phyloP scores from a whole-genome alignment of 2,888 invertebrate genomes.

The Frankliniella intonsa region DNA sequence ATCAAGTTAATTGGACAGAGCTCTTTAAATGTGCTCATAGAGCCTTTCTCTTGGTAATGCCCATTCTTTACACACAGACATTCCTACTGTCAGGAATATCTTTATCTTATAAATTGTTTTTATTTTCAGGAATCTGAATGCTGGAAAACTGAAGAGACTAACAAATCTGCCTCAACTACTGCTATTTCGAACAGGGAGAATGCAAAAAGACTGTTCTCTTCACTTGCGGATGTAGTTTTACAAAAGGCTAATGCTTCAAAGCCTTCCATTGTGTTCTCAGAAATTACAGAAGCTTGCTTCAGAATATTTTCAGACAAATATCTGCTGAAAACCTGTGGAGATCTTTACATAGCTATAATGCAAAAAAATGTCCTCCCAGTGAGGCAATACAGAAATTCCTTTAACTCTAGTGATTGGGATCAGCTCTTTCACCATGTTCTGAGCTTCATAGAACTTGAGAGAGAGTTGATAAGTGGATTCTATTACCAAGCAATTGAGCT shows the following conservation, averaged over 20 bases:
- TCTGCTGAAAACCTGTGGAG: background rate
- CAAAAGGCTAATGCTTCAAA: background rate
- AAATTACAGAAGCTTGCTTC: background rate
- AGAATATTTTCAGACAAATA: background rate
- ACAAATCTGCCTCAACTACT: background rate
- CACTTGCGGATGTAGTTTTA: background rate
- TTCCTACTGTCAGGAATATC: constrained; percentile 11
- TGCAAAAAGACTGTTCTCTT: background rate
- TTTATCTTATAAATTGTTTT: background rate
- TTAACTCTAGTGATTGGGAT: background rate
- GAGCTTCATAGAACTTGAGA: background rate
- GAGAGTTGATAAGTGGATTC: background rate
- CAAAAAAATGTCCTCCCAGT: background rate
- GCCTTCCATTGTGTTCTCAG: background rate
- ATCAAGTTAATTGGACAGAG: constrained; percentile 32
- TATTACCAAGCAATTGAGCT: background rate
- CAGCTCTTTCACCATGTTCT: background rate
- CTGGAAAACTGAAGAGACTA: background rate
- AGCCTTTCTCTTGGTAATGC: constrained; percentile 33
- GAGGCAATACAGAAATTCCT: background rate
- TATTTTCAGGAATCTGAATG: background rate
- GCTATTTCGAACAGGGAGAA: constrained; percentile 27
- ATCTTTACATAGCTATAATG: background rate
- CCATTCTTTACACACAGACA: background rate
- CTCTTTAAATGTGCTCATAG: constrained; percentile 32